Evolutionary conservation across 2,888 invertebrate species (phyloP).

Genomic region (Laothoe populi): DNA sequence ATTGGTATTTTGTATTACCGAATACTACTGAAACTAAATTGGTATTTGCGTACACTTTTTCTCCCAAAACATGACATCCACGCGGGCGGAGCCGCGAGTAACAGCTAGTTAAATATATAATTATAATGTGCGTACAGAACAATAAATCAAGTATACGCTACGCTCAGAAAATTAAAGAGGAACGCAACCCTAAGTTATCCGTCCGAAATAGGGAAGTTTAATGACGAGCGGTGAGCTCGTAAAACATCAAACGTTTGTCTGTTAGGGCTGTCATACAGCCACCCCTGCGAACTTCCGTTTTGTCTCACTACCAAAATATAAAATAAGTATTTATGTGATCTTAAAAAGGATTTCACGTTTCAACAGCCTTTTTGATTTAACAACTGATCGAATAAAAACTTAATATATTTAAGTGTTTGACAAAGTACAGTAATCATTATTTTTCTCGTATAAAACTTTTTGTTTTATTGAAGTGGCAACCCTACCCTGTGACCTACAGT

Average conservation of each 20-base stretch:
- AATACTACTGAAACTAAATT: no score
- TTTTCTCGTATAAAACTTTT: neutral
- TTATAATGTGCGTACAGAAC: neutral
- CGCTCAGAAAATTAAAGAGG: neutral
- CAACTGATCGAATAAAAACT: no score
- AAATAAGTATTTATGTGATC: no score
- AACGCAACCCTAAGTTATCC: conserved; percentile 62
- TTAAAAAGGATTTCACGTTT: no score
- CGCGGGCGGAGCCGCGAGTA: no score
- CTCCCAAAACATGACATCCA: no score
- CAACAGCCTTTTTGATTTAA: no score
- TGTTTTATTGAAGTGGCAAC: conserved; percentile 34
- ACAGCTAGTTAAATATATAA: no score
- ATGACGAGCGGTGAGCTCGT: conserved; percentile 74
- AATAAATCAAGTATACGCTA: neutral
- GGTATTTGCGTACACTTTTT: no score
- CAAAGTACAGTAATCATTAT: neutral
- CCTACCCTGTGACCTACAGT: conserved; percentile 41
- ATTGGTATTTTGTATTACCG: no score
- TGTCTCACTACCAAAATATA: no score
- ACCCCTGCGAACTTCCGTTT: no score
- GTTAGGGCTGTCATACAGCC: conserved; percentile 62
- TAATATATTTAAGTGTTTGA: neutral
- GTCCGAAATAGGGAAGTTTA: conserved; percentile 75
- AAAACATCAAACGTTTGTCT: conserved; percentile 70